These are phyloP conservation scores for Omphaloscelis lunosa DNA, from an alignment of 2,888 invertebrate species.

Conservation along the genomic window DNA sequence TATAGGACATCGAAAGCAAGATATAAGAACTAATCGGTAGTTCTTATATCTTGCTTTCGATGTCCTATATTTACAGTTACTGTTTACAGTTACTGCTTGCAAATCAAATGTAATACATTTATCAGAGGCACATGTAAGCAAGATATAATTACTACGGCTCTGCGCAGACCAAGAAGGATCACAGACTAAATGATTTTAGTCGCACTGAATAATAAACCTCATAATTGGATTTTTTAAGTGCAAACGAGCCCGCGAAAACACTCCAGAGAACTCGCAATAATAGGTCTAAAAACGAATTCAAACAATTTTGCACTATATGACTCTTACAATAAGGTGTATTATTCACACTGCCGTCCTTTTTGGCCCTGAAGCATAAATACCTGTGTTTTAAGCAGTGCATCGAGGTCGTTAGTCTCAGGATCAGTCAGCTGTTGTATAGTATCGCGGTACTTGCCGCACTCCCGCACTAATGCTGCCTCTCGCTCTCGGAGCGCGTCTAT, in stretches of 20 bases:
- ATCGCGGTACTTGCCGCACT: constrained; percentile 92
- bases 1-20: background rate
- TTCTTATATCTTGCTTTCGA: background rate
- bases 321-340: accelerated
- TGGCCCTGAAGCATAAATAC: constrained; percentile 66
- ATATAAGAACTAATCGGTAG: background rate
- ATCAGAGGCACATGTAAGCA: constrained; percentile 6
- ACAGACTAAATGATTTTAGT: background rate
- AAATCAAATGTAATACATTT: constrained; percentile 13
- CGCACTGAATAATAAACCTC: background rate
- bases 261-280: accelerated
- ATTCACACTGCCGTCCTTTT: background rate
- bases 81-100: constrained; percentile 18
- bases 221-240: background rate
- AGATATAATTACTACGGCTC: background rate
- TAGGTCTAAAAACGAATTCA: background rate
- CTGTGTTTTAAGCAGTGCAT: constrained; percentile 85
- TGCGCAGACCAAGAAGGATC: background rate
- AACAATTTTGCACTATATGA: background rate
- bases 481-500: constrained; percentile 92
- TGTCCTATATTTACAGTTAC: background rate
- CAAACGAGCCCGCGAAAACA: background rate
- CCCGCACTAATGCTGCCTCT: constrained; percentile 91
- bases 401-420: constrained; percentile 91
- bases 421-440: constrained; percentile 93